phyloP scores from a whole-genome alignment of 2,113 vertebrate genomes.

The Albula glossodonta region DNA sequence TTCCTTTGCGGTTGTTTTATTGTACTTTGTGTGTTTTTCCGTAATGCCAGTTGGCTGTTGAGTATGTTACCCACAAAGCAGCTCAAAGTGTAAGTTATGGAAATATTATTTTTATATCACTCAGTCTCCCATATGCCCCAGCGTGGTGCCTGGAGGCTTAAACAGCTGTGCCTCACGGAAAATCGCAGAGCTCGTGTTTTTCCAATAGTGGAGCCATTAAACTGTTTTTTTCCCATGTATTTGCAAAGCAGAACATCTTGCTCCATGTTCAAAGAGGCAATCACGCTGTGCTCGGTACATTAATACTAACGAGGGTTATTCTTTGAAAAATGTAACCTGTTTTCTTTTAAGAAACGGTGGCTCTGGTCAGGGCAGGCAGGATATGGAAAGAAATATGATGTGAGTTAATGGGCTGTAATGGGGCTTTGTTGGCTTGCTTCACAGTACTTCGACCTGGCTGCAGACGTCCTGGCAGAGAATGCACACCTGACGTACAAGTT shows the following conservation, averaged over 20 bases:
- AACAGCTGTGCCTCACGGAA: neutral
- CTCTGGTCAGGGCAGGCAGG: too few species aligned
- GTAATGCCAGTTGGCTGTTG: neutral
- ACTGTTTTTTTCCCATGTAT: neutral
- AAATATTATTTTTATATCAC: neutral
- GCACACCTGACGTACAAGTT: constrained; percentile 91
- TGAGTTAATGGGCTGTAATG: constrained; percentile 48
- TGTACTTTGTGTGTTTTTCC: too few species aligned
- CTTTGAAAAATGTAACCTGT: neutral
- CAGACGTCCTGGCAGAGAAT: constrained; percentile 94
- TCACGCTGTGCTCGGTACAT: neutral
- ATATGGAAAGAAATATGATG: neutral
- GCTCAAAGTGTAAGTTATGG: neutral
- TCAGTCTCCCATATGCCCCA: neutral
- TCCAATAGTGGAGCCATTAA: neutral
- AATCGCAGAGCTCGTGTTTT: neutral
- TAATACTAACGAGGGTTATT: neutral
- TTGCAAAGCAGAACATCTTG: neutral
- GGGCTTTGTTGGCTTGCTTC: constrained; percentile 39
- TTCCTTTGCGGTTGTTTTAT: neutral
- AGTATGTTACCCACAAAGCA: neutral
- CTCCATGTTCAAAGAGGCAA: neutral
- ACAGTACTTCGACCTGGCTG: constrained; percentile 91
- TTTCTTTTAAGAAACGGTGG: neutral
- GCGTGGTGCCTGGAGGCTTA: neutral